Evolutionary conservation across 1,140 invertebrate genomes (phyloP), one percentile per base, ranked within the genome.

Genomic region (Coptotermes formosanus): DNA sequence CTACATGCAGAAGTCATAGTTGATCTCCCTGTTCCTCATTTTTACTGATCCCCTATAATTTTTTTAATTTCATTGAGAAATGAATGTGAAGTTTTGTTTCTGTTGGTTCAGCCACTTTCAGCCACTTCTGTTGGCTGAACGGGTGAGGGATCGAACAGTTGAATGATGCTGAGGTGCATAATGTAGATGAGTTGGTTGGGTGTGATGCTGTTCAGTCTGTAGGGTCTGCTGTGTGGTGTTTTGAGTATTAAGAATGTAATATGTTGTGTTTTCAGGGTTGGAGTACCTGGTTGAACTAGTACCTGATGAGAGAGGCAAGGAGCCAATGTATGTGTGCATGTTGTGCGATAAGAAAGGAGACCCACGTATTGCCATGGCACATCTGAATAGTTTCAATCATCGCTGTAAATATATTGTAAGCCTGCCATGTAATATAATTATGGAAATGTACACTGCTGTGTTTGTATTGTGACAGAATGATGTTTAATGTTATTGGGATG

Each of bases 331-430:
- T 89, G 92, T 94, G 69, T 97, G 96, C 90, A 92, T 95, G 87
- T 91, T 96, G 81, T 97, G 96, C 90, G 93, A 94, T 88, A 96
- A 96, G 89, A 93, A 94, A 88, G 95, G 95, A 44, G 95, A 96
- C 90, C 94, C 94, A 55, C 92, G 95, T 48, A 96, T 94, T 30
- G 95, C 96, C 86, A 93, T 96, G 90, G 93, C 93, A 83, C 96
- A 96, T 89, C 92, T 96, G 88, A 94, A 93, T 6, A 95, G 95
- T 88, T 94, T 94, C 88, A 94, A 94, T 89, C 96, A 96, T 88
- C 92, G 94, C 9, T 91, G 92, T 87, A 94, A 92, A 84, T 94
- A 93, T 87, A 87, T 94, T 32, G 93, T 93, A 88, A 89, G 88
- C 89, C 44, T 45, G 14, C 32, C 11, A 12, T 48, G 14, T 19